Base-by-base conservation (phyloP, 2,888 invertebrate species). In the Craniophora ligustri region DNA sequence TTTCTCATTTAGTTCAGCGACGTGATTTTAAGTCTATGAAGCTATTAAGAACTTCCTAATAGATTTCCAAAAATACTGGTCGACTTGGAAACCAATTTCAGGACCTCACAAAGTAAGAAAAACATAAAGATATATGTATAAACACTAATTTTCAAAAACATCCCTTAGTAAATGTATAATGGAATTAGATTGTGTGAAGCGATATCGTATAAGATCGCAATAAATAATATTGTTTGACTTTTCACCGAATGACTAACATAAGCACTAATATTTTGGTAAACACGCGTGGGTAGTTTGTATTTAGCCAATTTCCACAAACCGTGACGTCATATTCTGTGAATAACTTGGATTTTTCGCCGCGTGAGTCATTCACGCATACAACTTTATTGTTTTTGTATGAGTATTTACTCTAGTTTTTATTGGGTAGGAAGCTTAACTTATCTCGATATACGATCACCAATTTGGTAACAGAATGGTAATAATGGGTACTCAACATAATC, bases 241-340 rank as follows among this genome's bases (percentile, higher is more conserved):
- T 64, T 45, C 35, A 42, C 16, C 5, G 2, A 5, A 42, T 63
- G 68, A 63, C 62, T 67, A 67, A 67, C 15, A 26, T 21, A 23
- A 38, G 34, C 23, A 39, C 42, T 21, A 42, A 46, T 31, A 51
- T 31, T 42, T 61, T 31, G 14, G 30, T 21, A 42, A 35, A 39
- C 55, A 41, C 4, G 2, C 34, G 46, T 53, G 30, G 21, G 31
- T 34, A 39, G 21, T 14, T 39, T 28, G n/a, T n/a, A 54, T 18
- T 19, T 36, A 31, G 14, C 23, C 32, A 49, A 41, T 64, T 69
- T 64, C 48, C 57, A 64, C 44, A 51, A 62, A 67, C 16, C 0
- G 18, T 64, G 65, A 56, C 65, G 70, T 55, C 70, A 55, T 10
- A 30, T n/a, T 14, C 19, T 26, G 7, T 23, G 14, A 42, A 30